Conservation (phyloP, 1,140 invertebrate genomes). For the Tetraneura akinire region DNA sequence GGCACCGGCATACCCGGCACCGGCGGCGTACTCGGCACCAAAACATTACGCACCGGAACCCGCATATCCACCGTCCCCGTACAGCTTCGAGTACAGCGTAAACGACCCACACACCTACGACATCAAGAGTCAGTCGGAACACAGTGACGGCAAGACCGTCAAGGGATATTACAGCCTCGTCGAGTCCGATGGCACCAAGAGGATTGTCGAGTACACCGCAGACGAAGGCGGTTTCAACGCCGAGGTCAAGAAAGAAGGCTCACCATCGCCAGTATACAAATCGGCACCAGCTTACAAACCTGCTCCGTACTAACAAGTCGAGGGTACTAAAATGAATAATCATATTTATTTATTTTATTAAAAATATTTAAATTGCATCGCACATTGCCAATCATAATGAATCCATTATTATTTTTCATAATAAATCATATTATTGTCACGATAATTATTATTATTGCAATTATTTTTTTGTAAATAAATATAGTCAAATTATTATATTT, state of each 20-base stretch:
- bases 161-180: conserved; percentile 54
- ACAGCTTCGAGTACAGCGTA: conserved; percentile 72
- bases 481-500: no score
- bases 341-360: no score
- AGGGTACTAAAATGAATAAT: no score
- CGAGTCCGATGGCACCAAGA: conserved; percentile 56
- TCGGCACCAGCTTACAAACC: conserved; percentile 34
- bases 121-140: conserved; percentile 52
- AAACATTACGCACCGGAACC: conserved; percentile 38
- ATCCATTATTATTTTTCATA: no score
- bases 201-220: conserved; percentile 57
- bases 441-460: no score
- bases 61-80: conserved; percentile 59
- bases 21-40: neutral
- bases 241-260: conserved; percentile 49
- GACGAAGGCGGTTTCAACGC: conserved; percentile 55
- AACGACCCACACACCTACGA: conserved; percentile 70
- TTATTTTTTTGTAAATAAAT: no score
- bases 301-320: neutral
- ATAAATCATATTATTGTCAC: no score
- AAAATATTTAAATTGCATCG: no score
- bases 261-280: conserved; percentile 11
- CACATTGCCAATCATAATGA: no score
- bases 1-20: neutral
- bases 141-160: conserved; percentile 56